phyloP scores from a whole-genome alignment of 2,797 vertebrate species.

The Trachops cirrhosus region DNA sequence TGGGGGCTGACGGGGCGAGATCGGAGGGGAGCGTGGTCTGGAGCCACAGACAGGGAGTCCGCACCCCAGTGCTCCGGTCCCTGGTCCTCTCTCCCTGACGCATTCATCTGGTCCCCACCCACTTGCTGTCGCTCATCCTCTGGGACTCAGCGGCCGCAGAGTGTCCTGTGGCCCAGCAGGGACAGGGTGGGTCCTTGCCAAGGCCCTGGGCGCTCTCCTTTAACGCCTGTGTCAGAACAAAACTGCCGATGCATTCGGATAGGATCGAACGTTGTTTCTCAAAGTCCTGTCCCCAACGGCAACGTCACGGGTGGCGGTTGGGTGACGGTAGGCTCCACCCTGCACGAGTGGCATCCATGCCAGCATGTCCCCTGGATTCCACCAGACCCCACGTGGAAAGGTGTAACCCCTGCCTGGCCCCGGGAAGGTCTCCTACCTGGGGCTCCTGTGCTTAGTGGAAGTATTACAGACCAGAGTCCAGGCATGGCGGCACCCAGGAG shows the following conservation, averaged over 20 bases:
- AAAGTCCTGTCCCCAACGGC: neutral
- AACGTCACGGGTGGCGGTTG: neutral
- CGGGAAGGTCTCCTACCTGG: fast-evolving
- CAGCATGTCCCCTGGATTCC: fast-evolving
- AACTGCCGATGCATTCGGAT: neutral
- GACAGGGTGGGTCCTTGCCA: fast-evolving
- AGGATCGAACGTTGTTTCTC: neutral
- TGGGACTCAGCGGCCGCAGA: fast-evolving
- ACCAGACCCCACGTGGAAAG: fast-evolving
- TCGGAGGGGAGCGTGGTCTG: fast-evolving
- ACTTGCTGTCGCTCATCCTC: fast-evolving
- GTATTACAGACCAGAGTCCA: neutral
- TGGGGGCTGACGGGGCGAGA: neutral
- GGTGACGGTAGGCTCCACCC: fast-evolving
- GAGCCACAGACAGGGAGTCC: fast-evolving
- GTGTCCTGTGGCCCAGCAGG: neutral
- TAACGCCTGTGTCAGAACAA: neutral
- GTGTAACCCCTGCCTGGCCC: neutral
- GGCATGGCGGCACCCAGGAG: fast-evolving
- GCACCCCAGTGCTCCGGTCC: neutral
- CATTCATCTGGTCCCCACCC: neutral
- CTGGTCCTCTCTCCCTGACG: neutral
- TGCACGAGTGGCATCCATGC: fast-evolving
- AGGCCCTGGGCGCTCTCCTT: neutral
- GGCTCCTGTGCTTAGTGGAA: too few relatives aligned